Base-by-base conservation (phyloP, 1,140 invertebrate species). In the Brachionus manjavacas region DNA sequence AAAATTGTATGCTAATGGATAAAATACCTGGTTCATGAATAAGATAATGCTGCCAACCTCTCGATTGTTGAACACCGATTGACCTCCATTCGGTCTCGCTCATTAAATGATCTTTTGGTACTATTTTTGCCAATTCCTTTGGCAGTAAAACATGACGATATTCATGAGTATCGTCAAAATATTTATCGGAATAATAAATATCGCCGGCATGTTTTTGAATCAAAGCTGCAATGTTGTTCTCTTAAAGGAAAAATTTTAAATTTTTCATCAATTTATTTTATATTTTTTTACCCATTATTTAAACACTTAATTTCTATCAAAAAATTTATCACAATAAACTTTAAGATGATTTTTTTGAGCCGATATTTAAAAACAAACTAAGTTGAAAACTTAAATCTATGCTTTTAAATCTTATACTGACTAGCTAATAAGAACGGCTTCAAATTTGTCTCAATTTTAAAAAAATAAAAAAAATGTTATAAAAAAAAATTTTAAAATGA, bases 11-110 rank as follows among this genome's bases (percentile, higher is more conserved):
- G 31, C 4, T 35, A 35, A 35, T 4, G 7, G 31, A 35, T 35
- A 35, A 35, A n/a, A 35, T 43, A 94, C 94, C 96, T 87, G 96
- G 96, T 28, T 92, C 92, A 89, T 98, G 96, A 86, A 95, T 93
- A 95, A 98, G 96, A 87, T 97, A 98, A 90, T 98, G 96, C 2
- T 96, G 92, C 96, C 96, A 98, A 41, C 95, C 95, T 31, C 94
- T 94, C 87, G 94, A 96, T 88, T 98, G 96, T 87, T 97, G 95
- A 7, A 98, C 95, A n/a, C 96, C 96, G 7, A 98, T 91, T 89
- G 95, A 94, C 84, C 96, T 90, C 96, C 96, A 98, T 90, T 98
- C 96, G 0, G 93, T 93, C 90, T 98, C 96, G 0, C 94, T 93
- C 95, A 98, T 97, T 39, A 97, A 90, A 88, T 96, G 95, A 12